Evolutionary conservation across 2,888 invertebrate genomes (phyloP).

Genomic region (Orthonychiurus folsomi): DNA sequence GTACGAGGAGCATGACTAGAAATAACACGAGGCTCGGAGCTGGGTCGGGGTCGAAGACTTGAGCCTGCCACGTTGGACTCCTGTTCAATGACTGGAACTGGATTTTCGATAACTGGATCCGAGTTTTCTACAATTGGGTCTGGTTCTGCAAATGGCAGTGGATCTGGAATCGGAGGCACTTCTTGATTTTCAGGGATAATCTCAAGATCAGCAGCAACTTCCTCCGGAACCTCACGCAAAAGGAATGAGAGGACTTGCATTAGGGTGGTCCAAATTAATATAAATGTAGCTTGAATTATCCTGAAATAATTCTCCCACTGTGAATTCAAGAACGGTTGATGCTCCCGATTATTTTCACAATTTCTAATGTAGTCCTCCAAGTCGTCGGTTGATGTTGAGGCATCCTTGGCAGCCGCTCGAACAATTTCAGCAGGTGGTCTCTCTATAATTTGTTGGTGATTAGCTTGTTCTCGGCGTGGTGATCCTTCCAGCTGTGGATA

Average conservation of each 20-base stretch:
- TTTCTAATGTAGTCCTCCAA: constrained; percentile 28
- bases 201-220: neutral
- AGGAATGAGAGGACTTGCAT: neutral
- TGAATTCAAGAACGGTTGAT: neutral
- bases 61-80: no score
- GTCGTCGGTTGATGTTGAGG: constrained; percentile 33
- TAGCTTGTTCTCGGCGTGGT: neutral
- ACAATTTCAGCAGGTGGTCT: constrained; percentile 20
- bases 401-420: constrained; percentile 26
- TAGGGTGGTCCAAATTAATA: neutral
- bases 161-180: no score
- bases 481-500: neutral
- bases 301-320: neutral
- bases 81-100: neutral
- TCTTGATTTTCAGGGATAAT: neutral
- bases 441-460: constrained; percentile 16
- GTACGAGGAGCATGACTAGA: no score
- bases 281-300: neutral
- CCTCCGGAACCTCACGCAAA: neutral
- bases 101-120: neutral
- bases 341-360: neutral
- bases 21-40: no score
- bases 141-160: neutral
- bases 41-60: no score
- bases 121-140: neutral